Base-by-base conservation (phyloP, 1,140 invertebrate species). In the Zaprionus taronus region DNA sequence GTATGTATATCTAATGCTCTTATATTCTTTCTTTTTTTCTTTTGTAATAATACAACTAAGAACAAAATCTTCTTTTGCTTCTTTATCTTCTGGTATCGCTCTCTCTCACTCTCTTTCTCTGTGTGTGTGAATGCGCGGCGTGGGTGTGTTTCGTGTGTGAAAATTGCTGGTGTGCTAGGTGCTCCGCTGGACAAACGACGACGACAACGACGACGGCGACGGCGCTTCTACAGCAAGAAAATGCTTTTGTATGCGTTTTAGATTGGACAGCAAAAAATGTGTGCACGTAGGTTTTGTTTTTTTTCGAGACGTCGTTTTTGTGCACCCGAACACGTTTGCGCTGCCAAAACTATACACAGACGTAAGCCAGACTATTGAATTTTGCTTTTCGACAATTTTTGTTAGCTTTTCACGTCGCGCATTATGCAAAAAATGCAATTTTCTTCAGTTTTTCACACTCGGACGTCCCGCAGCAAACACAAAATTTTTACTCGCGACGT, bases 381-480 rank as follows among this genome's bases (percentile, higher is more conserved):
- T 90, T 85, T 58, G 72, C 63, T 86, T 91, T 90, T 81, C 47
- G 70, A 90, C 69, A 90, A 90, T 72, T 86, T 91, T 91, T 87
- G 79, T 81, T 86, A 91, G 82, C 80, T 83, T 92, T 92, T 89
- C 79, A 78, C 79, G 82, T 75, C 91, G 84, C 79, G 78, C 91
- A 92, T 92, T 91, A 92, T 92, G 87, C 81, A 85, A 92, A 92
- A 92, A 84, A 91, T 84, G 77, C 80, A 82, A 86, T 92, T 92
- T 92, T 92, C 81, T 77, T 79, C 72, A 84, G 81, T 72, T 84
- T 89, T 89, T 90, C 81, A 80, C 84, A 84, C 78, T 81, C 82
- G 57, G 69, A 86, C 80, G 80, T 82, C 72, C 77, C 76, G 76
- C 76, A 79, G 76, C 75, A 77, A 77, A 86, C 80, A 86, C 83